These are phyloP conservation scores for Stictocephala bisonia DNA, from an alignment of 2,888 invertebrate genomes.

Conservation along the genomic window DNA sequence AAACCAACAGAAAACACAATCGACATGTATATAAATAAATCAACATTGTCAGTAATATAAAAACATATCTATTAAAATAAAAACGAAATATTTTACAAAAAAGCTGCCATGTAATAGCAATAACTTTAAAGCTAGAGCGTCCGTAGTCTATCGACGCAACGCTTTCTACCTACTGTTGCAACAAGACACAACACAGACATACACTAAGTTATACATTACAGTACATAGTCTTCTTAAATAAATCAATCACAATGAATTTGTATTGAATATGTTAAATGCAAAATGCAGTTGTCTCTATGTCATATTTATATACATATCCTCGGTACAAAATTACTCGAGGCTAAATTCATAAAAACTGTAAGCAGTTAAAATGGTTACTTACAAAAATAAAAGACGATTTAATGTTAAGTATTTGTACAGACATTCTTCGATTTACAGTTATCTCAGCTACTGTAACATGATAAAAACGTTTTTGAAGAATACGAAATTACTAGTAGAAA, in stretches of 20 bases:
- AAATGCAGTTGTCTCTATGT: slow-evolving; percentile 45
- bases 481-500: too few relatives aligned
- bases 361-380: too few relatives aligned
- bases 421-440: too few relatives aligned
- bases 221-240: slow-evolving; percentile 32
- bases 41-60: slow-evolving; percentile 40
- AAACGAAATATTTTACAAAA: slow-evolving; percentile 42
- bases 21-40: slow-evolving; percentile 37
- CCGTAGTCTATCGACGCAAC: slow-evolving; percentile 1
- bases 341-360: too few relatives aligned
- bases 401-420: too few relatives aligned
- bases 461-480: too few relatives aligned
- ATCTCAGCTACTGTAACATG: too few relatives aligned
- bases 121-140: slow-evolving; percentile 39
- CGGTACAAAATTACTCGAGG: too few relatives aligned
- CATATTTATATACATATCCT: not conserved
- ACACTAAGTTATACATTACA: slow-evolving; percentile 39
- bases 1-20: slow-evolving; percentile 26
- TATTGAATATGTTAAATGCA: slow-evolving; percentile 39
- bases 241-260: slow-evolving; percentile 37
- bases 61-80: slow-evolving; percentile 40
- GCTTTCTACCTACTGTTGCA: slow-evolving; percentile 10
- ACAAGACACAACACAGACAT: slow-evolving; percentile 26
- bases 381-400: too few relatives aligned
- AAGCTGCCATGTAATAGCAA: slow-evolving; percentile 32